Conservation (phyloP, 2,113 vertebrate species). For the Seriola dumerili region DNA sequence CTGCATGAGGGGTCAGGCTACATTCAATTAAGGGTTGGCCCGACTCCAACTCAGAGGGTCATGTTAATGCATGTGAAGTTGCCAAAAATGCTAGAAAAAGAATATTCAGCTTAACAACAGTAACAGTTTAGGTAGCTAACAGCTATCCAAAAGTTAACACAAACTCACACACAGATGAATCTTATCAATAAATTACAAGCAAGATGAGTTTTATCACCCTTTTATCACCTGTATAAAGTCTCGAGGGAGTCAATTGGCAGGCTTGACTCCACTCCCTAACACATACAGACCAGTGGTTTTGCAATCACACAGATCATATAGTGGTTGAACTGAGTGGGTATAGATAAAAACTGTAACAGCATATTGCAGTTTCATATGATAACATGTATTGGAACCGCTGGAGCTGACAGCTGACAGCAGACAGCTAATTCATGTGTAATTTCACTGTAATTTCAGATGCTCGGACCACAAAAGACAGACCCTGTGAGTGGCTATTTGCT, state of each 20-base stretch:
- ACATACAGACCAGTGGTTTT: too few relatives aligned
- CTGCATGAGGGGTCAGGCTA: not conserved
- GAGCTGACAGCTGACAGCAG: too few relatives aligned
- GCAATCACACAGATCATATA: too few relatives aligned
- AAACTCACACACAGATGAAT: too few relatives aligned
- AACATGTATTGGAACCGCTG: too few relatives aligned
- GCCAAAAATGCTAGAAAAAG: not conserved
- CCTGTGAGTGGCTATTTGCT: not conserved
- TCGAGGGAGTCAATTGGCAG: too few relatives aligned
- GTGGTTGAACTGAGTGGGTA: too few relatives aligned
- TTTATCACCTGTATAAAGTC: not conserved
- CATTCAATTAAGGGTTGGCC: not conserved
- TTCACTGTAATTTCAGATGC: not conserved
- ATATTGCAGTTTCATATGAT: too few relatives aligned
- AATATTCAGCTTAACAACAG: not conserved
- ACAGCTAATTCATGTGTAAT: not conserved
- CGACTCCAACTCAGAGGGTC: too few relatives aligned
- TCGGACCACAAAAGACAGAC: not conserved
- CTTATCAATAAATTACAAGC: not conserved
- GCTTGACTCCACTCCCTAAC: too few relatives aligned
- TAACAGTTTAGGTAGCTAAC: not conserved
- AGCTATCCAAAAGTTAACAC: not conserved
- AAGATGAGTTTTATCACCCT: not conserved
- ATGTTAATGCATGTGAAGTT: not conserved
- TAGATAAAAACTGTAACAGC: too few relatives aligned